phyloP scores from a whole-genome alignment of 2,797 vertebrate genomes.

The Anniella stebbinsi region DNA sequence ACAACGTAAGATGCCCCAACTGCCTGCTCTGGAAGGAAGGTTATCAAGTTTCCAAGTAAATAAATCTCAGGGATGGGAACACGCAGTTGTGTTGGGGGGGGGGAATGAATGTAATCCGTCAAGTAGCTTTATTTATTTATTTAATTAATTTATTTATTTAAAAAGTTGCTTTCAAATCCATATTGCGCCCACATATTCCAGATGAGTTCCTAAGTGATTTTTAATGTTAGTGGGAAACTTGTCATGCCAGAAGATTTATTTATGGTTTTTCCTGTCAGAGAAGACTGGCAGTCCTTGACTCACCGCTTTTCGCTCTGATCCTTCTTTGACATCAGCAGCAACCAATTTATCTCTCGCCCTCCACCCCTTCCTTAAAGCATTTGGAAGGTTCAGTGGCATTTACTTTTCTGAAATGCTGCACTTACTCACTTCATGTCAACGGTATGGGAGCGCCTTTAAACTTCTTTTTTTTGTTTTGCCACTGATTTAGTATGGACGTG shows the following conservation, averaged over 20 bases:
- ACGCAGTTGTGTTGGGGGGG: neutral
- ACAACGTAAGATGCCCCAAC: neutral
- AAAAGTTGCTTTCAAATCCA: slow-evolving; percentile 41
- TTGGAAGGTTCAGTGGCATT: slow-evolving; percentile 36
- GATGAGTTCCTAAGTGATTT: slow-evolving; percentile 58
- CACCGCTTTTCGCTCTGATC: slow-evolving; percentile 49
- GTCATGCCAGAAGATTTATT: slow-evolving; percentile 60
- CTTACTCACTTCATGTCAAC: slow-evolving; percentile 21
- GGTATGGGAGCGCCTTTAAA: neutral
- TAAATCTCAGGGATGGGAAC: neutral
- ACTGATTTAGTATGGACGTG: neutral
- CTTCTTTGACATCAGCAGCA: slow-evolving; percentile 52
- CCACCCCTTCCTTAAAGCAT: slow-evolving; percentile 40
- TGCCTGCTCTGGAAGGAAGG: neutral
- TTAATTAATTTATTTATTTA: slow-evolving; percentile 39
- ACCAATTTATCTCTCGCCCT: slow-evolving; percentile 54
- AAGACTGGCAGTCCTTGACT: slow-evolving; percentile 51
- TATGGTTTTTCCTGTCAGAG: slow-evolving; percentile 53
- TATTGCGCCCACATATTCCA: slow-evolving; percentile 49
- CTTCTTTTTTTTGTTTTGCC: slow-evolving; percentile 8
- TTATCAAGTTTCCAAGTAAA: neutral
- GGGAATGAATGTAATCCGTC: slow-evolving; percentile 13
- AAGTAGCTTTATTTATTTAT: slow-evolving; percentile 29
- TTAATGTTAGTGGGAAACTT: slow-evolving; percentile 67
- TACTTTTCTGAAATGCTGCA: slow-evolving; percentile 44